Evolutionary conservation across 2,113 vertebrate species (phyloP), one percentile per base, ranked within the genome.

Genomic region (Mustela lutreola): DNA sequence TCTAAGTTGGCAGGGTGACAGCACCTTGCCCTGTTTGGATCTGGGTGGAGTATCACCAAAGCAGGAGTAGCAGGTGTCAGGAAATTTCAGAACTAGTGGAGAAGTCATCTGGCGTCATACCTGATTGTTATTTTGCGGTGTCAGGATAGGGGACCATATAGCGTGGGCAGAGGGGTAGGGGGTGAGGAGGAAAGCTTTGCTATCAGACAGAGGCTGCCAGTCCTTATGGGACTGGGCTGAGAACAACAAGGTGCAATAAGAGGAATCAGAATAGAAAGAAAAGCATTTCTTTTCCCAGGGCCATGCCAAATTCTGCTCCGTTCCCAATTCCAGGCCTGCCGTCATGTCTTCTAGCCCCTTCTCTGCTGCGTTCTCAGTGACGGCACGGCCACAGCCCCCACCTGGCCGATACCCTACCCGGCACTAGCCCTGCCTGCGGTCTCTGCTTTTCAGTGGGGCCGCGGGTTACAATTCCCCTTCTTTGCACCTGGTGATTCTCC

Each of bases 401-500:
- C 92, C 98, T 94, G 93, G 94, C 50, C 31, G 79, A n/a, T 67
- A 60, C 71, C 89, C 79, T 96, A 94, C 19, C n/a, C 39, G 48
- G 79, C 83, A 92, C 56, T 75, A 63, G 90, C 31, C 88, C 96
- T 98, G 84, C 90, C 95, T 96, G 92, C 0, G 21, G 76, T 94
- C 90, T 93, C 39, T 75, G 94, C 96, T 95, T 98, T 98, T 94
- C 97, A 71, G 91, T 63, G 94, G 97, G 97, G 92, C 94, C 91
- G 65, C 91, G 89, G 98, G 98, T 98, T 98, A 97, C 67, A 99
- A 98, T 99, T 99, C 98, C 99, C 98, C 99, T 99, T 98, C 99
- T 99, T 99, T 99, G 99, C 99, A 99, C 99, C 99, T 99, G 99
- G 99, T 99, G 99, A 99, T 99, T 99, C 99, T 99, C 99, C 97